phyloP scores from a whole-genome alignment of 1,140 invertebrate species.

The Lasioglossum albipes region DNA sequence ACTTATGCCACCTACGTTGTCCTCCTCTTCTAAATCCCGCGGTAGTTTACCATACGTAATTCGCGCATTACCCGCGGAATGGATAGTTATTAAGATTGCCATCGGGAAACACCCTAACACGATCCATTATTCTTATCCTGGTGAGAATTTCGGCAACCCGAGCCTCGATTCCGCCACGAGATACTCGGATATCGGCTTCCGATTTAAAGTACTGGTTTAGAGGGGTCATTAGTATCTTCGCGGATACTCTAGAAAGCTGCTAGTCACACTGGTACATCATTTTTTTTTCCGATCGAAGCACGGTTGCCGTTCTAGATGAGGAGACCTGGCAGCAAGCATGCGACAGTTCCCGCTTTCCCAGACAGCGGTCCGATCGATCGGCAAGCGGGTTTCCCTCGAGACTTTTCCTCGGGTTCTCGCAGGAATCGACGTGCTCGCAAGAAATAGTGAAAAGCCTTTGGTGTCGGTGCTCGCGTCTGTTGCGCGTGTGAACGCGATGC shows the following conservation, averaged over 20 bases:
- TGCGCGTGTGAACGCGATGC: slow-evolving; percentile 62
- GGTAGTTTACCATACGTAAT: slow-evolving; percentile 35
- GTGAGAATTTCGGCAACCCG: slow-evolving; percentile 49
- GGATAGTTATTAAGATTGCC: slow-evolving; percentile 57
- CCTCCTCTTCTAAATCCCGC: slow-evolving; percentile 51
- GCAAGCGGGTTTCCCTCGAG: slow-evolving; percentile 11
- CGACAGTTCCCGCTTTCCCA: not conserved
- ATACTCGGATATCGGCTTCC: slow-evolving; percentile 18
- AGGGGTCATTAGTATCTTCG: no score
- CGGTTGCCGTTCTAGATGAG: no score
- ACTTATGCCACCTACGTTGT: no score
- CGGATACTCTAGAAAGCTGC: not conserved
- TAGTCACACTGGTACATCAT: not conserved
- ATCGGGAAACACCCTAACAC: slow-evolving; percentile 53
- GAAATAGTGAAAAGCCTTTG: slow-evolving; percentile 28
- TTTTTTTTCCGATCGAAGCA: not conserved
- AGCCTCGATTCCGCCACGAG: slow-evolving; percentile 12
- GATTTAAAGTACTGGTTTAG: not conserved
- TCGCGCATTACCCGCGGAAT: slow-evolving; percentile 46
- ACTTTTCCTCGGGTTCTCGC: slow-evolving; percentile 63
- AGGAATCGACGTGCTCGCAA: slow-evolving; percentile 15
- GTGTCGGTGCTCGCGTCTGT: slow-evolving; percentile 31
- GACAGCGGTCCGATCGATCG: slow-evolving; percentile 12
- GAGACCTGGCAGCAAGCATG: not conserved
- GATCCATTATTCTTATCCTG: slow-evolving; percentile 60